Conservation (phyloP, 2,888 invertebrate species). For the Pandemis corylana region DNA sequence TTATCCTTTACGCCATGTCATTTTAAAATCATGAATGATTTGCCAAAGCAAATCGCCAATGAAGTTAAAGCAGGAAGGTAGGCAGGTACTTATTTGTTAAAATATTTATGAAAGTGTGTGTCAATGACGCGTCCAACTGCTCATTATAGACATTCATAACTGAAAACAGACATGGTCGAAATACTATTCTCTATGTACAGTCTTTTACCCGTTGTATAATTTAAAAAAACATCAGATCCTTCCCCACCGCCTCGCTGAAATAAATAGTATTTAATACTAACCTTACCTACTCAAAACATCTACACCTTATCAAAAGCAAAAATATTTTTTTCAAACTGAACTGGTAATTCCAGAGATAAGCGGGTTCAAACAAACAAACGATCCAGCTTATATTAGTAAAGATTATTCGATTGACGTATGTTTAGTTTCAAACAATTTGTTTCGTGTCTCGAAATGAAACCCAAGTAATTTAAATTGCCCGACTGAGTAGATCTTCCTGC, state of each 20-base stretch:
- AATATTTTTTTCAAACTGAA: too few species aligned
- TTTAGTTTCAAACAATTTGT: background rate
- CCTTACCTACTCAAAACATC: too few species aligned
- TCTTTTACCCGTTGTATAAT: too few species aligned
- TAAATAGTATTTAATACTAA: too few species aligned
- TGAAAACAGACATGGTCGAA: background rate
- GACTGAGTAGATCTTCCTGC: conserved; percentile 27
- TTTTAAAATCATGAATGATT: background rate
- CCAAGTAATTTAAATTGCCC: conserved; percentile 29
- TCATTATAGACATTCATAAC: too few species aligned
- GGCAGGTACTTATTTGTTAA: background rate
- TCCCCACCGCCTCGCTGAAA: too few species aligned
- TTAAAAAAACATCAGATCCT: too few species aligned
- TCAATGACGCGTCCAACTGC: background rate
- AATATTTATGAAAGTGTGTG: background rate
- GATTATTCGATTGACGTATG: background rate
- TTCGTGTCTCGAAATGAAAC: conserved; percentile 21
- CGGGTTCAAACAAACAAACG: too few species aligned
- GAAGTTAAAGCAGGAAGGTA: background rate
- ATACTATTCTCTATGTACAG: too few species aligned
- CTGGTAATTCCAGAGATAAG: too few species aligned
- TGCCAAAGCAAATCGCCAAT: background rate
- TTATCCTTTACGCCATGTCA: background rate
- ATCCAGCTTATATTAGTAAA: background rate
- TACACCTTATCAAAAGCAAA: too few species aligned